phyloP scores from a whole-genome alignment of 2,113 vertebrate species.

The Micromys minutus region DNA sequence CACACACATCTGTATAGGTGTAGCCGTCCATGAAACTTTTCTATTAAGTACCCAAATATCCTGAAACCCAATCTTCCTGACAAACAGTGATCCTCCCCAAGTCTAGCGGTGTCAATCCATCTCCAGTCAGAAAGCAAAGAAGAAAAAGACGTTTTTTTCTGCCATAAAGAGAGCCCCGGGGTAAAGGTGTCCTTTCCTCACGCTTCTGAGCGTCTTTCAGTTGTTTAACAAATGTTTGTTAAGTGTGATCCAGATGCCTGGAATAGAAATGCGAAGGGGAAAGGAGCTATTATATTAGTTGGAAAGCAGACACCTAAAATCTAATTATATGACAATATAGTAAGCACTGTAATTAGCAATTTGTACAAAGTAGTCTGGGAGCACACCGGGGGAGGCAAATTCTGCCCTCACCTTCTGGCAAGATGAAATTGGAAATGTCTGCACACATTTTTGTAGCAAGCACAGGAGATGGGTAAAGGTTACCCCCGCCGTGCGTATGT shows the following conservation, averaged over 20 bases:
- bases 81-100: background rate
- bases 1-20: no score
- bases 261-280: conserved; percentile 10
- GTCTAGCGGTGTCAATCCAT: background rate
- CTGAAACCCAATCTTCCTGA: background rate
- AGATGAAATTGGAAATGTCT: conserved; percentile 6
- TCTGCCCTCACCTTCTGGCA: background rate
- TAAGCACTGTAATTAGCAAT: conserved; percentile 35
- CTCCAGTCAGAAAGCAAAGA: background rate
- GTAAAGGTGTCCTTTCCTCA: background rate
- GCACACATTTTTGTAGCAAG: background rate
- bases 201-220: background rate
- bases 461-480: background rate
- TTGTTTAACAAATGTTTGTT: conserved; percentile 58
- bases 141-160: background rate
- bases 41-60: background rate
- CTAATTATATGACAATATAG: conserved; percentile 47
- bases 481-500: background rate
- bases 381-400: background rate
- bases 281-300: conserved; percentile 12
- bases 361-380: background rate
- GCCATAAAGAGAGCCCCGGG: background rate
- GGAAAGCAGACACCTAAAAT: conserved; percentile 46
- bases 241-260: conserved; percentile 27
- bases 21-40: background rate